These are phyloP conservation scores for Euleptes europaea DNA, from an alignment of 2,113 vertebrate genomes.

Conservation along the genomic window DNA sequence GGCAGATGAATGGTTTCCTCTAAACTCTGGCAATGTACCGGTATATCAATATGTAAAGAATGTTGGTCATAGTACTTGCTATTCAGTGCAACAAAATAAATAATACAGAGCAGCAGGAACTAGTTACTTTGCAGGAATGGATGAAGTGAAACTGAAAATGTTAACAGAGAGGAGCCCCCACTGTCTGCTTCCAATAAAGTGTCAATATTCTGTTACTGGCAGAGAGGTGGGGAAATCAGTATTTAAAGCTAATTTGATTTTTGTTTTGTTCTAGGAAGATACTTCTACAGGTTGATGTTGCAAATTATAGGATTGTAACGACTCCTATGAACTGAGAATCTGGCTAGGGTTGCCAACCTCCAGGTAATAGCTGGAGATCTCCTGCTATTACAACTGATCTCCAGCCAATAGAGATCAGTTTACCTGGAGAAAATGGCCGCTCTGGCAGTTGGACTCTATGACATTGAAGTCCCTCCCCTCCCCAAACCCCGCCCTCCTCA, in stretches of 20 bases:
- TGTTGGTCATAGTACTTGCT: constrained; percentile 60
- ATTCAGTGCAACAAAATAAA: constrained; percentile 66
- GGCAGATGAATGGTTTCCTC: constrained; percentile 64
- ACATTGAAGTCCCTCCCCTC: too few relatives aligned
- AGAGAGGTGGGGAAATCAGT: neutral
- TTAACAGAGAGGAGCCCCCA: constrained; percentile 4
- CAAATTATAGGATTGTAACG: neutral
- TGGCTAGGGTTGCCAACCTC: too few relatives aligned
- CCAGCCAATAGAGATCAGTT: too few relatives aligned
- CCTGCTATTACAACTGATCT: too few relatives aligned
- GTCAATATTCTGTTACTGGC: constrained; percentile 20
- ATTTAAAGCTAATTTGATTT: neutral
- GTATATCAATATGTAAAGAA: constrained; percentile 67
- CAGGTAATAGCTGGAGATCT: too few relatives aligned
- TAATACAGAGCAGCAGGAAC: constrained; percentile 31
- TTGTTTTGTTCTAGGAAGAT: neutral
- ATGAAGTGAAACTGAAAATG: constrained; percentile 21
- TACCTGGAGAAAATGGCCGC: too few relatives aligned
- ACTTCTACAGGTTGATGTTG: neutral
- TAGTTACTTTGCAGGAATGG: constrained; percentile 38
- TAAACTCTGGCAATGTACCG: constrained; percentile 58
- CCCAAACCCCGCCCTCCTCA: too few relatives aligned
- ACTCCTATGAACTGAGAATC: neutral
- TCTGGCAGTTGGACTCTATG: too few relatives aligned
- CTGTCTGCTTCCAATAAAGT: constrained; percentile 6